Conservation (phyloP, 2,888 invertebrate genomes). For the Homarus gammarus region DNA sequence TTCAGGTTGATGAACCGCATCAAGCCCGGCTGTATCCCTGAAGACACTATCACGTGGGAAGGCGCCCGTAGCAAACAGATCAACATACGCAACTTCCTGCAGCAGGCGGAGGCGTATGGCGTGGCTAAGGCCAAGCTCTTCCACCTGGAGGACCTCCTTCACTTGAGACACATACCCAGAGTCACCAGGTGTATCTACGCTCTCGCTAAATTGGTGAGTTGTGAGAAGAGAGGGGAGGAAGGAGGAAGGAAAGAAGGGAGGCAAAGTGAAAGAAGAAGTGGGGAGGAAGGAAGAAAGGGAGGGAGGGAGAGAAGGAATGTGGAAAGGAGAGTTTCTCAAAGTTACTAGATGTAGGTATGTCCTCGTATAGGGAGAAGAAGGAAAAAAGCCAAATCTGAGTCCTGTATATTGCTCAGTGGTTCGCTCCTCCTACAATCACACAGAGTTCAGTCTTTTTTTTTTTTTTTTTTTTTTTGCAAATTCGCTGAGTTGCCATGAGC, state of each 20-base stretch:
- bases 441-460: too few species aligned
- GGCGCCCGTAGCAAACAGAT: constrained; percentile 70
- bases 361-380: too few species aligned
- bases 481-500: too few species aligned
- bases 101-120: constrained; percentile 69
- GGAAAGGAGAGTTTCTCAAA: not conserved
- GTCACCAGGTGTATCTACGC: constrained; percentile 66
- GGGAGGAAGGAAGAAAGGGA: not conserved
- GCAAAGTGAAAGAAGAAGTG: not conserved
- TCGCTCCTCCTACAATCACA: too few species aligned
- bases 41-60: constrained; percentile 71
- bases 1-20: constrained; percentile 74
- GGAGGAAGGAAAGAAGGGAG: not conserved
- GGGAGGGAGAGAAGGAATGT: not conserved
- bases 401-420: too few species aligned
- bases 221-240: not conserved
- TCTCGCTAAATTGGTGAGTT: constrained; percentile 52
- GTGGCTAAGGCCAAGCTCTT: constrained; percentile 67
- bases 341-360: too few species aligned
- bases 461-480: too few species aligned
- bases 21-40: constrained; percentile 65
- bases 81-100: constrained; percentile 61
- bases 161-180: constrained; percentile 61
- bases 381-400: too few species aligned
- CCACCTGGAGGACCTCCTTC: constrained; percentile 59